phyloP scores from a whole-genome alignment of 2,113 vertebrate genomes.

The Nesoenas mayeri region DNA sequence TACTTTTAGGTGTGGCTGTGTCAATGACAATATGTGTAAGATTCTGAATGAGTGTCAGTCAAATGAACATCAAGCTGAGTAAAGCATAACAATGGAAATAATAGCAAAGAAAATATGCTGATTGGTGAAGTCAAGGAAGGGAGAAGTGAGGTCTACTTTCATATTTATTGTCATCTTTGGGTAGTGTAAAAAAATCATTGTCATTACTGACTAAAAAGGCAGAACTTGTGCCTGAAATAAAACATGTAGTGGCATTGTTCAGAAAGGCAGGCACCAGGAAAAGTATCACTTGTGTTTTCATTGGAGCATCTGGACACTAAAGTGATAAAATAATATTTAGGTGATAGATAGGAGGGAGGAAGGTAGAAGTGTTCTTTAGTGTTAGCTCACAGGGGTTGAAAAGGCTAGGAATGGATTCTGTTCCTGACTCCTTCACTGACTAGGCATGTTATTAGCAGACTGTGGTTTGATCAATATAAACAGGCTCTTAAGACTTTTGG shows the following conservation, averaged over 20 bases:
- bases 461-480: neutral
- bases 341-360: neutral
- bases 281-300: neutral
- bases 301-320: neutral
- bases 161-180: neutral
- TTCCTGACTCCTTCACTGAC: neutral
- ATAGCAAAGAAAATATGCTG: neutral
- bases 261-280: neutral
- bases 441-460: neutral
- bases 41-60: neutral
- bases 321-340: neutral
- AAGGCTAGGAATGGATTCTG: neutral
- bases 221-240: neutral
- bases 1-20: neutral
- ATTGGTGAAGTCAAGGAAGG: neutral
- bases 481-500: neutral
- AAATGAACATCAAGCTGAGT: neutral
- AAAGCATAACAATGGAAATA: neutral
- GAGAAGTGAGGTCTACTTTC: neutral
- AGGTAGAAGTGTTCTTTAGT: neutral
- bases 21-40: neutral
- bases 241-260: neutral
- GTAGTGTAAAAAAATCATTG: neutral
- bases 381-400: neutral
- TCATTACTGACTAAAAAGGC: neutral